phyloP scores from a whole-genome alignment of 2,113 vertebrate species.

The Scatophagus argus region DNA sequence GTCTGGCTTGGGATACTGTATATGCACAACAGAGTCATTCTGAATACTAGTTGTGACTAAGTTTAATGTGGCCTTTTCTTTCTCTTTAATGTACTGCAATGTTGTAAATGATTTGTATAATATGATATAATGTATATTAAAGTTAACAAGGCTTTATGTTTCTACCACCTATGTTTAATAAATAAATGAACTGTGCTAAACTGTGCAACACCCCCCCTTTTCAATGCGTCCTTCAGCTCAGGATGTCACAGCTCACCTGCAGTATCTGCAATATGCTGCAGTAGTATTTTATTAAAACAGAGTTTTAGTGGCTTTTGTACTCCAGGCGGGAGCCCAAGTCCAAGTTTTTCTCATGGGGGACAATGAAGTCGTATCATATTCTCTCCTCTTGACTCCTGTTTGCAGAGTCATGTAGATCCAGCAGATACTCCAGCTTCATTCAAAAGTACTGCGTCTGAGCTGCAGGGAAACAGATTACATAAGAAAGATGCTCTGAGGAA shows the following conservation, averaged over 20 bases:
- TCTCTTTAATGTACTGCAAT: constrained; percentile 68
- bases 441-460: constrained; percentile 64
- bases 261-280: no score
- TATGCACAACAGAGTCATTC: constrained; percentile 77
- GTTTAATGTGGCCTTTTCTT: constrained; percentile 78
- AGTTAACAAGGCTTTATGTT: constrained; percentile 75
- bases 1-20: constrained; percentile 56
- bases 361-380: background rate
- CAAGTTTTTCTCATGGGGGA: background rate
- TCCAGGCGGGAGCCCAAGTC: background rate
- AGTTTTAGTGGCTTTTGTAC: background rate
- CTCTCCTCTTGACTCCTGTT: constrained; percentile 31
- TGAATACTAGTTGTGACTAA: constrained; percentile 70
- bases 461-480: constrained; percentile 59
- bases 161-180: constrained; percentile 75
- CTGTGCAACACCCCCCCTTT: background rate
- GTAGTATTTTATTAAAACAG: background rate
- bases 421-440: constrained; percentile 54
- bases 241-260: no score
- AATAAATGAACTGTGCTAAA: constrained; percentile 72
- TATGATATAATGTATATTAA: constrained; percentile 62
- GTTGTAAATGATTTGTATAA: constrained; percentile 75
- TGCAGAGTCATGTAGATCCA: constrained; percentile 28
- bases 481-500: constrained; percentile 25
- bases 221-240: background rate